These are phyloP conservation scores for Macrobrachium nipponense DNA, from an alignment of 1,140 invertebrate species.

Conservation along the genomic window DNA sequence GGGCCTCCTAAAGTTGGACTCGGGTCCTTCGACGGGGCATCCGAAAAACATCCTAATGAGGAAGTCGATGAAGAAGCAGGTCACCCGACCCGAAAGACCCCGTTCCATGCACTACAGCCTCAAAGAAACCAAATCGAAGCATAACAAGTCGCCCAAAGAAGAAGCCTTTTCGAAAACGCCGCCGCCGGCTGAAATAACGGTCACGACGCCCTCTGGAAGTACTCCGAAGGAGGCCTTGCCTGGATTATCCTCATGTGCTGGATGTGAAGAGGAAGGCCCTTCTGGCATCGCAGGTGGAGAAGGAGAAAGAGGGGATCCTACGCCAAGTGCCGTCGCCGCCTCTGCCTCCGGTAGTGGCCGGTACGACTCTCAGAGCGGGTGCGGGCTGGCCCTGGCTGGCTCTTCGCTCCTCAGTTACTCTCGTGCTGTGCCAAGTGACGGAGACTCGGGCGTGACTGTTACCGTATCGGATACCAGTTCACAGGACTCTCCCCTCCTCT, in stretches of 20 bases:
- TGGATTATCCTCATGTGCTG: too few relatives aligned
- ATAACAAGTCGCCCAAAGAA: too few relatives aligned
- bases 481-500: constrained; percentile 47
- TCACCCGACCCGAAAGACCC: constrained; percentile 40
- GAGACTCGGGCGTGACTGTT: constrained; percentile 41
- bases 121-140: too few relatives aligned
- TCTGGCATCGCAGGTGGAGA: neutral
- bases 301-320: neutral
- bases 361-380: neutral
- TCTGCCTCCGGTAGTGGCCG: neutral
- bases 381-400: constrained; percentile 23
- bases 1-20: neutral
- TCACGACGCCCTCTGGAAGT: too few relatives aligned
- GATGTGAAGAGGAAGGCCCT: too few relatives aligned
- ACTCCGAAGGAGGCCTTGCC: too few relatives aligned
- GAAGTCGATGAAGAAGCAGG: constrained; percentile 34
- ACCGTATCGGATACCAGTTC: constrained; percentile 51
- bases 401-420: constrained; percentile 44
- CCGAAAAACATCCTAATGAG: neutral
- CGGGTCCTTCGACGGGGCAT: neutral
- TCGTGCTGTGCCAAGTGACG: constrained; percentile 51
- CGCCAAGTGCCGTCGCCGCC: neutral
- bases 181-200: too few relatives aligned
- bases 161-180: too few relatives aligned
- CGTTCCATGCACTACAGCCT: too few relatives aligned